Evolutionary conservation across 2,797 vertebrate genomes (phyloP).

Genomic region (Lophius americanus): DNA sequence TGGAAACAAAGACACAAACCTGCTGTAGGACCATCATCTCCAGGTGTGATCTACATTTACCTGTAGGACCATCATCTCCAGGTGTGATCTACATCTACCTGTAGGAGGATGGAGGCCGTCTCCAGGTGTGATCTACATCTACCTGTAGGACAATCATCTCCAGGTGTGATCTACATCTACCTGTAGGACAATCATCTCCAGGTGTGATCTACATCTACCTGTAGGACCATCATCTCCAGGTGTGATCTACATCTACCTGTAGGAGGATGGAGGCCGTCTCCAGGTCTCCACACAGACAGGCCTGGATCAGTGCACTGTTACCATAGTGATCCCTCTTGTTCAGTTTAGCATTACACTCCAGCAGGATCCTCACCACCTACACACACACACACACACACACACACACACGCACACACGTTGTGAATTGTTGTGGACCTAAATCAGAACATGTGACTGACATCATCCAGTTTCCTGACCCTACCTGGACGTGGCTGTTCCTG

Average conservation of each 20-base stretch:
- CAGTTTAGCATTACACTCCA: conserved; percentile 89
- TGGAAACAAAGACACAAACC: conserved; percentile 45
- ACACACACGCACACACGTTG: conserved; percentile 7
- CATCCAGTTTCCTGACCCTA: conserved; percentile 37
- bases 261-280: conserved; percentile 83
- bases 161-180: conserved; percentile 76
- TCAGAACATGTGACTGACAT: no score
- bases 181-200: conserved; percentile 87
- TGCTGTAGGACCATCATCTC: no score
- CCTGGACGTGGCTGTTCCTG: conserved; percentile 90
- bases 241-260: conserved; percentile 77
- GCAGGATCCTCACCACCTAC: conserved; percentile 88
- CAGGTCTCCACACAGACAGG: conserved; percentile 86
- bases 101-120: conserved; percentile 79
- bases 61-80: conserved; percentile 87
- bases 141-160: conserved; percentile 89
- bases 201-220: conserved; percentile 80
- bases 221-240: conserved; percentile 66
- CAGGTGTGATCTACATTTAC: conserved; percentile 62
- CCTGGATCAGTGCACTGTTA: conserved; percentile 91
- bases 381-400: conserved; percentile 79
- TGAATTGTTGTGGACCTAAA: no score
- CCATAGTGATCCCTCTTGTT: conserved; percentile 93
- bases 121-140: conserved; percentile 73
- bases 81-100: conserved; percentile 80